phyloP scores from a whole-genome alignment of 2,797 vertebrate species.

The Argyrosomus regius region DNA sequence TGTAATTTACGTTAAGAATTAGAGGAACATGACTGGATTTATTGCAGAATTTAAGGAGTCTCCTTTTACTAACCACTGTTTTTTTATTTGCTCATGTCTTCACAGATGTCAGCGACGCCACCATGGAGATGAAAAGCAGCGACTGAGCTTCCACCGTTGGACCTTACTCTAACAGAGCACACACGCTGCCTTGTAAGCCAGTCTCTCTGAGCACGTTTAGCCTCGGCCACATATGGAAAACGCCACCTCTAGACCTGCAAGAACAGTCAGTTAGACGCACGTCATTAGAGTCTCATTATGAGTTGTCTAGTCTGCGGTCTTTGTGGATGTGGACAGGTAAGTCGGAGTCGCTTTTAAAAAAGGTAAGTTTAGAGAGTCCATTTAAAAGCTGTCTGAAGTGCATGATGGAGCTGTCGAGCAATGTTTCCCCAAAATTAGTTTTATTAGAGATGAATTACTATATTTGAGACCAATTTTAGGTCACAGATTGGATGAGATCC shows the following conservation, averaged over 20 bases:
- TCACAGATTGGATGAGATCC: constrained; percentile 71
- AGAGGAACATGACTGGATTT: background rate
- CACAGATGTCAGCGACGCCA: constrained; percentile 54
- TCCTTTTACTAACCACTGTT: constrained; percentile 23
- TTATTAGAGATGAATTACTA: constrained; percentile 73
- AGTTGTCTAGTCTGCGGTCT: constrained; percentile 11
- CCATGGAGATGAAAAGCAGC: constrained; percentile 25
- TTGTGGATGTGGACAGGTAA: constrained; percentile 67
- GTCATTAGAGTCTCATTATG: constrained; percentile 40
- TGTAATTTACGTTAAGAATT: background rate
- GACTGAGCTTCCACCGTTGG: background rate
- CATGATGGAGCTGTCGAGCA: constrained; percentile 51
- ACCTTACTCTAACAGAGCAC: constrained; percentile 8
- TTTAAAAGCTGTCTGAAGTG: constrained; percentile 60
- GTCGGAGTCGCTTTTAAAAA: constrained; percentile 47
- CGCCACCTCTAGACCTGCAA: constrained; percentile 18
- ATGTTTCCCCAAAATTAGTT: constrained; percentile 68
- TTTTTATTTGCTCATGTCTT: constrained; percentile 58
- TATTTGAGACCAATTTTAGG: constrained; percentile 73
- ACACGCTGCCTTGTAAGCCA: background rate
- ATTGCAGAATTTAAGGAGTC: background rate
- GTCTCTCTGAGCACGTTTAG: constrained; percentile 26
- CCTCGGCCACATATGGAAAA: constrained; percentile 39
- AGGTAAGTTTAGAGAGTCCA: constrained; percentile 75
- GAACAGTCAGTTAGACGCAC: constrained; percentile 45